Percentiles rank a stretch among this genome's conserved stretches.
Evolutionary conservation across 2,113 vertebrate genomes (phyloP).

Genomic region (Psophia crepitans): DNA sequence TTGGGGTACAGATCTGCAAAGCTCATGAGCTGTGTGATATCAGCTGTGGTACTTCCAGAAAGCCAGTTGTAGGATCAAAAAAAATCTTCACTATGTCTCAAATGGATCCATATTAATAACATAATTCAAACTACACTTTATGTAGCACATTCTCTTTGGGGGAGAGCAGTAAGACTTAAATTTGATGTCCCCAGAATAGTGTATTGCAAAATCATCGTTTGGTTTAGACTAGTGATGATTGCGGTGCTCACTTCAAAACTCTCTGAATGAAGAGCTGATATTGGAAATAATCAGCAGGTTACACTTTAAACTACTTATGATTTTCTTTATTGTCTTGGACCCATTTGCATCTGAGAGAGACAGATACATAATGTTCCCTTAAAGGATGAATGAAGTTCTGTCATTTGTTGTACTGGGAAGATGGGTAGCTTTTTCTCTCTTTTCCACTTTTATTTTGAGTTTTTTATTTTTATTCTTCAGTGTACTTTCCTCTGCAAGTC

Average conservation of each 20-base stretch:
- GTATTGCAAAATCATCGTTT: background rate
- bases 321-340: background rate
- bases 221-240: background rate
- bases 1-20: background rate
- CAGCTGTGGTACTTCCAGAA: background rate
- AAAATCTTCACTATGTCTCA: background rate
- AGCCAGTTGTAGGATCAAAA: background rate
- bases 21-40: background rate
- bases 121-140: background rate
- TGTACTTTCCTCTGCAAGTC: background rate
- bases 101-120: background rate
- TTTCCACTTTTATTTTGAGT: background rate
- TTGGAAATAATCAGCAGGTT: background rate
- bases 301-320: background rate
- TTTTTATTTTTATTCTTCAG: background rate
- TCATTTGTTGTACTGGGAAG: background rate
- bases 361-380: slow-evolving; percentile 2
- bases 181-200: background rate
- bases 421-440: background rate
- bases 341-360: slow-evolving; percentile 13
- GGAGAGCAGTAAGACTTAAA: background rate
- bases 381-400: slow-evolving; percentile 26
- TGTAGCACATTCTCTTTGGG: background rate
- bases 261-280: background rate
- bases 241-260: background rate